phyloP scores from a whole-genome alignment of 1,140 invertebrate species.

The Spodoptera frugiperda region DNA sequence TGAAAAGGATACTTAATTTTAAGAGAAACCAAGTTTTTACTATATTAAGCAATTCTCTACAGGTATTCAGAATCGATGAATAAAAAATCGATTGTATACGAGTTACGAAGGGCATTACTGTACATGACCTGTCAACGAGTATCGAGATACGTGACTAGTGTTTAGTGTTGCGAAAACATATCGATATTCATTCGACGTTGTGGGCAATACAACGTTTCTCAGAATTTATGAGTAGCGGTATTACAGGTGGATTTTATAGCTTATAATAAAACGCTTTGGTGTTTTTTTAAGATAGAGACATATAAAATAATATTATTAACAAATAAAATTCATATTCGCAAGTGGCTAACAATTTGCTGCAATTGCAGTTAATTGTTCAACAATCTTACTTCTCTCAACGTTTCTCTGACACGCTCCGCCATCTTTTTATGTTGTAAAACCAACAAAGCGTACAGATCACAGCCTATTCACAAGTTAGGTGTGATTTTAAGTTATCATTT shows the following conservation, averaged over 20 bases:
- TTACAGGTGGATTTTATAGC: conserved; percentile 47
- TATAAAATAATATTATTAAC: conserved; percentile 2
- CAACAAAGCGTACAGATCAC: conserved; percentile 21
- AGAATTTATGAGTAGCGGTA: conserved; percentile 47
- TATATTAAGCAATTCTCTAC: not conserved
- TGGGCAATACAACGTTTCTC: conserved; percentile 43
- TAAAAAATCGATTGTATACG: conserved; percentile 41
- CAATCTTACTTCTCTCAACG: too few relatives aligned
- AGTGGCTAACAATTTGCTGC: not conserved
- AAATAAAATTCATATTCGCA: not conserved
- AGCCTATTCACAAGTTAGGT: conserved; percentile 17
- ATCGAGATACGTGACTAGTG: conserved; percentile 43
- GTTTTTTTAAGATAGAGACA: conserved; percentile 12
- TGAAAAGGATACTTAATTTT: not conserved
- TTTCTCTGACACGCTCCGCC: not conserved
- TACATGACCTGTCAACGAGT: conserved; percentile 39
- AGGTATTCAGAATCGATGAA: conserved; percentile 4
- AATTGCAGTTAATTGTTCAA: too few relatives aligned
- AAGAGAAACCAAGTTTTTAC: not conserved
- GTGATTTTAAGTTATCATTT: conserved; percentile 32
- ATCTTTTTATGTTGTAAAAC: conserved; percentile 30
- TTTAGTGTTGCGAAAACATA: conserved; percentile 50
- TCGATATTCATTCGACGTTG: conserved; percentile 47
- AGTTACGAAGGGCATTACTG: conserved; percentile 31
- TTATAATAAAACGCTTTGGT: conserved; percentile 26